Base-by-base conservation (phyloP, 2,888 invertebrate species). In the Sesia bembeciformis region DNA sequence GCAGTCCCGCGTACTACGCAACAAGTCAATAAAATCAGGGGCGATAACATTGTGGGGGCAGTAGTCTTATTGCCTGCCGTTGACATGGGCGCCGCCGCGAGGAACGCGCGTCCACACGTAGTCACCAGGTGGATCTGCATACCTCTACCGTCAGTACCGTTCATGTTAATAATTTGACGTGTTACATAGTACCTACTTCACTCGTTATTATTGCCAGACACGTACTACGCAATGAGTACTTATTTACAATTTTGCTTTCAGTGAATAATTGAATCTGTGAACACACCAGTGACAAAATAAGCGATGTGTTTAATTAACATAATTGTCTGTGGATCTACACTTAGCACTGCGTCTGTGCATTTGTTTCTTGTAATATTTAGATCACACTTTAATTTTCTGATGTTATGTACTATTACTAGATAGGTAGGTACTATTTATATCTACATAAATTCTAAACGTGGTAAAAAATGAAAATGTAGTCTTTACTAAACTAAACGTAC, bases 21-120 rank as follows among this genome's bases (percentile, higher is more conserved):
- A 81, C 76, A 70, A 76, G 78, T 81, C 79, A 82, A 85, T 85
- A 85, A 80, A 87, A 84, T 81, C 78, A 70, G 69, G 64, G 67
- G 74, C 80, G 71, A 72, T 75, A 72, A 67, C 72, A 74, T 69
- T 40, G 43, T 54, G 76, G 76, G 66, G 71, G 72, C 83, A 84
- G 82, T 81, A 67, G 68, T 68, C 65, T 68, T 66, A 78, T 83
- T 76, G 81, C 74, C 68, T 76, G 78, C 70, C 68, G 68, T 74
- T 81, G 84, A 78, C 73, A 90, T 90, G 90, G 90, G 90, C 66
- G 87, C 86, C 60, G 84, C 89, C 57, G 84, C 86, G 64, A 89
- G 67, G 68, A 86, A 86, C 79, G 78, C 89, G 58, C 83, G 90
- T 51, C 89, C 88, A n/a, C 82, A 88, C 78, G 85, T 87, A 59